A percentile compares a stretch with the other conserved stretches of the same genome.
Evolutionary conservation across 1,140 invertebrate genomes (phyloP).

Genomic region (Scaptomyza pallida): DNA sequence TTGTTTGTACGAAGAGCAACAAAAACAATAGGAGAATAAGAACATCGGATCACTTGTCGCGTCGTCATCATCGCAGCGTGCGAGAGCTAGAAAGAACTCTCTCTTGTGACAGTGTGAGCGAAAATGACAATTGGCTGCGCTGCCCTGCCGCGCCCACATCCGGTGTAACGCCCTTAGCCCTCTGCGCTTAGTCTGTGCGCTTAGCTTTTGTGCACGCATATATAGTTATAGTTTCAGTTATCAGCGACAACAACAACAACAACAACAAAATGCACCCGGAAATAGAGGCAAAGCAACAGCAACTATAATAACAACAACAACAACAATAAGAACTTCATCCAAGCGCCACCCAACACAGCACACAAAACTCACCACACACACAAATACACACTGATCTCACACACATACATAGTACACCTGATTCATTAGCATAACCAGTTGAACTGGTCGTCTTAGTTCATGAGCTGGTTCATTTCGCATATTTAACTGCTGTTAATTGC

Average conservation of each 20-base stretch:
- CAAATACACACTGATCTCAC: background rate
- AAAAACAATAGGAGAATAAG: background rate
- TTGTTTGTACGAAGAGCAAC: background rate
- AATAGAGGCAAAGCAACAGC: background rate
- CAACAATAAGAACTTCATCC: background rate
- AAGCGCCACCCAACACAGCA: background rate
- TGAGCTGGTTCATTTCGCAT: constrained; percentile 49
- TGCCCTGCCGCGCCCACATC: constrained; percentile 6
- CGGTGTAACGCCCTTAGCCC: background rate
- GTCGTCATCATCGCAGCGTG: background rate
- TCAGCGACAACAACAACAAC: constrained; percentile 3
- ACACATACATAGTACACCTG: constrained; percentile 38
- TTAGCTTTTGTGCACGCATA: background rate
- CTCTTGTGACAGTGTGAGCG: background rate
- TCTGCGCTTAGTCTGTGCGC: background rate
- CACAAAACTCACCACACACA: background rate
- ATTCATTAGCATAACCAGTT: constrained; percentile 77
- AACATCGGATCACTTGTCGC: constrained; percentile 1
- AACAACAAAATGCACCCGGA: constrained; percentile 4
- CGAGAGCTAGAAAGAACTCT: too few relatives aligned
- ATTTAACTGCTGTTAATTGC: constrained; percentile 42
- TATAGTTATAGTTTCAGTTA: constrained; percentile 1
- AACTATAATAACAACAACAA: background rate
- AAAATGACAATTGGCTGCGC: constrained; percentile 2
- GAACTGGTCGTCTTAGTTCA: constrained; percentile 44